These are phyloP conservation scores for Plumapathes pennacea DNA, from an alignment of 92 coral and sea anemone species.

Conservation along the genomic window DNA sequence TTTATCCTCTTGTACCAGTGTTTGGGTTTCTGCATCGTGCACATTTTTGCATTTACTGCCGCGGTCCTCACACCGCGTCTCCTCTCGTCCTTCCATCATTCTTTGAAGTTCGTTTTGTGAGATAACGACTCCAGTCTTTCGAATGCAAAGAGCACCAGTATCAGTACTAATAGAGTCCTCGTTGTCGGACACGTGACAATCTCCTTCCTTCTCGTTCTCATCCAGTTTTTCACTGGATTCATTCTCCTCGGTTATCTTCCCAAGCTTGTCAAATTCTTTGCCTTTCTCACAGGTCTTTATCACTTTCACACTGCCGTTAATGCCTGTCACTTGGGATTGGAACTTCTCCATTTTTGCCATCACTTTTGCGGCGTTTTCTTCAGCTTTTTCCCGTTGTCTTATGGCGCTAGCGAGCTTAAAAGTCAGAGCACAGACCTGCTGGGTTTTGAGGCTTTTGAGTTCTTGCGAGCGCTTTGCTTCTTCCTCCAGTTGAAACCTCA, in stretches of 20 bases:
- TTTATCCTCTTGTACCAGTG: too few relatives aligned
- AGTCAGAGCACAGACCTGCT: constrained; percentile 67
- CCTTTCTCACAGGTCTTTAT: too few relatives aligned
- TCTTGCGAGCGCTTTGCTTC: constrained; percentile 46
- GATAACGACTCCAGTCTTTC: not conserved
- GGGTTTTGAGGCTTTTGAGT: constrained; percentile 66
- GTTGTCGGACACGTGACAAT: not conserved
- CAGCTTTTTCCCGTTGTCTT: constrained; percentile 58
- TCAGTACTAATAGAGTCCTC: not conserved
- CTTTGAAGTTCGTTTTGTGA: constrained; percentile 9
- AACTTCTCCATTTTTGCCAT: constrained; percentile 26
- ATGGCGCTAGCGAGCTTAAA: constrained; percentile 77
- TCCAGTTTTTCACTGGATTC: not conserved
- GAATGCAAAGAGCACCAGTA: not conserved
- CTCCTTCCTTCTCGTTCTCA: not conserved
- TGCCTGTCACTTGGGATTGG: not conserved
- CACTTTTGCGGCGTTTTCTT: constrained; percentile 22
- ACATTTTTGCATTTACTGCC: not conserved
- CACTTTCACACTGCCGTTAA: not conserved
- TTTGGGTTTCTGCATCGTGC: not conserved
- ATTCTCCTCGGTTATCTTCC: too few relatives aligned
- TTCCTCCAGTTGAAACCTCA: constrained; percentile 51
- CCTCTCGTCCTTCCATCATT: not conserved
- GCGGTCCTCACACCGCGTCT: not conserved
- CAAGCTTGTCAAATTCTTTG: too few relatives aligned